Percentiles rank a stretch among this genome's conserved stretches.
Conservation (phyloP, 1,140 invertebrate species). For the Cephus cinctus region DNA sequence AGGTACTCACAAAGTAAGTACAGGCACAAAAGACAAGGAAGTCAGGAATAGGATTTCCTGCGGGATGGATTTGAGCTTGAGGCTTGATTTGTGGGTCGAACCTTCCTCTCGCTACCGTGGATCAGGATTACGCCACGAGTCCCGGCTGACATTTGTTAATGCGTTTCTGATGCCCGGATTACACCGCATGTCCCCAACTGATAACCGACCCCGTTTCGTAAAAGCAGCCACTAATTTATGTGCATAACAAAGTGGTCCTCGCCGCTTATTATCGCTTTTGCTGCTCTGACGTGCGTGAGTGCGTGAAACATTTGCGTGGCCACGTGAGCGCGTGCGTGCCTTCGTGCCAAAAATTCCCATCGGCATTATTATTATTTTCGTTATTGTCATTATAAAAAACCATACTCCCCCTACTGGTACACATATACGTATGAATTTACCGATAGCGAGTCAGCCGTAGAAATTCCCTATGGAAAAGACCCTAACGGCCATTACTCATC, state of each 20-base stretch:
- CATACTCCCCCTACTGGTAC: too few relatives aligned
- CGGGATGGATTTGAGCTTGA: slow-evolving; percentile 28
- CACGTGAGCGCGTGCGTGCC: too few relatives aligned
- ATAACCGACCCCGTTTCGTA: slow-evolving; percentile 29
- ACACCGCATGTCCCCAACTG: slow-evolving; percentile 31
- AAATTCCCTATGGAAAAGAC: too few relatives aligned
- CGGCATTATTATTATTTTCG: too few relatives aligned
- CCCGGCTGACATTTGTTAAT: slow-evolving; percentile 39
- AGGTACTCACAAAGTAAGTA: too few relatives aligned
- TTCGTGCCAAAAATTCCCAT: too few relatives aligned
- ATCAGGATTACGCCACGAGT: slow-evolving; percentile 31
- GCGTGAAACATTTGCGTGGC: too few relatives aligned
- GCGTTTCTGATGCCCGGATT: slow-evolving; percentile 42
- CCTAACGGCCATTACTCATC: too few relatives aligned
- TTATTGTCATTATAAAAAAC: too few relatives aligned
- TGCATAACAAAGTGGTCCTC: slow-evolving; percentile 31
- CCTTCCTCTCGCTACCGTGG: slow-evolving; percentile 25
- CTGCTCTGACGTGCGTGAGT: slow-evolving; percentile 3
- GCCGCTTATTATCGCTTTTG: slow-evolving; percentile 4
- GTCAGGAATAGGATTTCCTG: slow-evolving; percentile 16
- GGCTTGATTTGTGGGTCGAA: slow-evolving; percentile 38
- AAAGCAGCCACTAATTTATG: slow-evolving; percentile 40
- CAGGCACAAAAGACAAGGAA: too few relatives aligned
- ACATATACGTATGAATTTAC: too few relatives aligned
- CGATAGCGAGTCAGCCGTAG: too few relatives aligned